Conservation (phyloP, 2,888 invertebrate genomes). For the Rotaria sp. region DNA sequence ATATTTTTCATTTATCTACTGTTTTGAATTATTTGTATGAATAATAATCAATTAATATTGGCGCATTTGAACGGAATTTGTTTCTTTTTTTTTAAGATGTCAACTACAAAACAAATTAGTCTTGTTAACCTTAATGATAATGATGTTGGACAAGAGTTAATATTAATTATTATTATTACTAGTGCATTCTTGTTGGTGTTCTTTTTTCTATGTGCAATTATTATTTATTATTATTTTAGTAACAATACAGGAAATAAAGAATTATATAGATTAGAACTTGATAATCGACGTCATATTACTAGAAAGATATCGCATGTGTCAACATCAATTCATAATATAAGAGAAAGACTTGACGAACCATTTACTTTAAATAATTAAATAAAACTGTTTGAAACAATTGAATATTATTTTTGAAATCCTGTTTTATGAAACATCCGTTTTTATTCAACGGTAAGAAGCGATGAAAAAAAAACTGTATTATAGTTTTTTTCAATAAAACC, state of each 20-base stretch:
- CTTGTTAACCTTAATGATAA: not conserved
- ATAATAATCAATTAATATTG: not conserved
- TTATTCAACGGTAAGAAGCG: too few relatives aligned
- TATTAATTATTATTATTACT: not conserved
- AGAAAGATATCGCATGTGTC: not conserved
- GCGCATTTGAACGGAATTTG: not conserved
- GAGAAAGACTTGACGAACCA: not conserved
- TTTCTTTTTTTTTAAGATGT: not conserved
- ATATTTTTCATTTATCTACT: too few relatives aligned
- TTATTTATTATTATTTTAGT: not conserved
- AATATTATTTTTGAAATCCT: too few relatives aligned
- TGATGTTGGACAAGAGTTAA: not conserved
- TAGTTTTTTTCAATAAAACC: too few relatives aligned
- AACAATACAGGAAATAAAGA: not conserved
- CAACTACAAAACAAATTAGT: not conserved
- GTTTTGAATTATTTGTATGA: not conserved
- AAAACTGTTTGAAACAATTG: not conserved
- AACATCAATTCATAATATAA: not conserved
- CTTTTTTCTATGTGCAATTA: not conserved
- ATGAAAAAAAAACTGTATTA: too few relatives aligned
- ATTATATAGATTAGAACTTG: not conserved
- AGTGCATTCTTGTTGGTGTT: not conserved
- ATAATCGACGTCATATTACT: not conserved
- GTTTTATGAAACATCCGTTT: too few relatives aligned
- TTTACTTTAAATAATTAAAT: not conserved